These are phyloP conservation scores for Caenorhabditis tropicalis DNA, from an alignment of 1,140 invertebrate genomes.

Conservation along the genomic window DNA sequence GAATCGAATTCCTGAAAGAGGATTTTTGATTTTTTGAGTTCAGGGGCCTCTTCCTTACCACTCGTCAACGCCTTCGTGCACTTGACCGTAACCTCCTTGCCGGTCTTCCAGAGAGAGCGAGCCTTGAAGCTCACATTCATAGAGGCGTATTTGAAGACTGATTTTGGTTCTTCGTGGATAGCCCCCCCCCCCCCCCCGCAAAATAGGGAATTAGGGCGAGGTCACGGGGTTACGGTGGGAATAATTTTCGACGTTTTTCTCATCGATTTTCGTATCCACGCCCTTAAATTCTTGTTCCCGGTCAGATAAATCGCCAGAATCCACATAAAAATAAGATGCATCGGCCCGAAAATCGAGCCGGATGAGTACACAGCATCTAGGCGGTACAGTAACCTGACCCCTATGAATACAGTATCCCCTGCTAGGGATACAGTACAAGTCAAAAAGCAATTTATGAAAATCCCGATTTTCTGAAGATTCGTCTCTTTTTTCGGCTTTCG, in stretches of 20 bases:
- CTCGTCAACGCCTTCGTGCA: not conserved
- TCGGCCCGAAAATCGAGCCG: not conserved
- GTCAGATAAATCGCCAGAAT: not conserved
- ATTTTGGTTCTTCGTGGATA: too few species aligned
- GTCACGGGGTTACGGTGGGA: not conserved
- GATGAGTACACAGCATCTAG: not conserved
- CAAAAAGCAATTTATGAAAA: not conserved
- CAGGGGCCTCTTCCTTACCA: not conserved
- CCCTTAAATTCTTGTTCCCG: not conserved
- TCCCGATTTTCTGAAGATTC: not conserved
- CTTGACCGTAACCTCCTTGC: not conserved
- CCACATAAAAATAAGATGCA: not conserved
- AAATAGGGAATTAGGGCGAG: too few species aligned
- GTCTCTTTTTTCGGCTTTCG: not conserved
- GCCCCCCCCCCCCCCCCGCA: too few species aligned
- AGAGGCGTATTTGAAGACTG: not conserved
- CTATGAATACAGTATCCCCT: not conserved
- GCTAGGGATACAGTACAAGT: not conserved
- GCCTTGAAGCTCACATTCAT: conserved; percentile 11
- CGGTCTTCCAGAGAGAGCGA: conserved; percentile 12
- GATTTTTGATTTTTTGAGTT: not conserved
- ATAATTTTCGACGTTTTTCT: not conserved
- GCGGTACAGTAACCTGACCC: not conserved
- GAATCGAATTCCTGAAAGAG: conserved; percentile 10
- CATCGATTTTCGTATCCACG: not conserved